These are phyloP conservation scores for Heliconius hermathena DNA, from an alignment of 1,140 invertebrate genomes.

Conservation along the genomic window DNA sequence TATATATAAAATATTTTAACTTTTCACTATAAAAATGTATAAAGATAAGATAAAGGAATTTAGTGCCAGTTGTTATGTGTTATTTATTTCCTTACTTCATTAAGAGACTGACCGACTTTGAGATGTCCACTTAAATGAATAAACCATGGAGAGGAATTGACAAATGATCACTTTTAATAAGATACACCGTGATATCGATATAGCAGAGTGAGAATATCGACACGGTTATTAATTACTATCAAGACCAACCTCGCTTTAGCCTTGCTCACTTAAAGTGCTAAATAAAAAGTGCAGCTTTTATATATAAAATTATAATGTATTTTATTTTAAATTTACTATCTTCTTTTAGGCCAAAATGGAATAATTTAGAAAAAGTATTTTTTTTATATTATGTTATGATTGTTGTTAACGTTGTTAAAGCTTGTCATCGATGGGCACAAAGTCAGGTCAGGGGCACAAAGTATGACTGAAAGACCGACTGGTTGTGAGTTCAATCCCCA, in stretches of 20 bases:
- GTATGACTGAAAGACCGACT: too few relatives aligned
- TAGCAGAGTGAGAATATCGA: not conserved
- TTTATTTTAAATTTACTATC: too few relatives aligned
- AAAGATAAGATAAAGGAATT: not conserved
- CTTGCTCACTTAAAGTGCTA: not conserved
- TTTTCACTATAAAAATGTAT: not conserved
- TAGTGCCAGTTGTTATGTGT: not conserved
- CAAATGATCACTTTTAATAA: not conserved
- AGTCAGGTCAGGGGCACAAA: too few relatives aligned
- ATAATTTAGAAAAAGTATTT: too few relatives aligned
- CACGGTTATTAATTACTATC: constrained; percentile 4
- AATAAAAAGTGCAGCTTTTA: not conserved
- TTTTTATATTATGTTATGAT: too few relatives aligned
- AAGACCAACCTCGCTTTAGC: not conserved
- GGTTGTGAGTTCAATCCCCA: too few relatives aligned
- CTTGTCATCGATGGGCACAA: too few relatives aligned
- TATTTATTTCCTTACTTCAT: constrained; percentile 3
- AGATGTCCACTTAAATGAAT: not conserved
- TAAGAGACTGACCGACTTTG: constrained; percentile 4
- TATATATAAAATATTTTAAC: not conserved
- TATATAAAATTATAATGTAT: not conserved
- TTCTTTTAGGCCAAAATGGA: too few relatives aligned
- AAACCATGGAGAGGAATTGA: not conserved
- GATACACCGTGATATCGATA: not conserved
- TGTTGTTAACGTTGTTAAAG: too few relatives aligned